phyloP scores from a whole-genome alignment of 1,140 invertebrate species.

The Drosophila grimshawi region DNA sequence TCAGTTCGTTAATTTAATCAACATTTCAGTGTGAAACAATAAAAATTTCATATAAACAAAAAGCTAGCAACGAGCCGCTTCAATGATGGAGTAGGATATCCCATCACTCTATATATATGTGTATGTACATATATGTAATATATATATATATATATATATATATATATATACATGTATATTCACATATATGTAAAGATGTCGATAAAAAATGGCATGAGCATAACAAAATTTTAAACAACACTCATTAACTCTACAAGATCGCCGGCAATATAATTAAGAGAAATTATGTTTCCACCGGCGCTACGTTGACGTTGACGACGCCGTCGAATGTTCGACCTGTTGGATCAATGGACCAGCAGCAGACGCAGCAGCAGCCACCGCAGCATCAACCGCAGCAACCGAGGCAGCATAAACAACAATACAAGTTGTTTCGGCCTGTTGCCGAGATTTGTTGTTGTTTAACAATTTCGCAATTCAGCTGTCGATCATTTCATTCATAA shows the following conservation, averaged over 20 bases:
- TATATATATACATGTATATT: conserved; percentile 31
- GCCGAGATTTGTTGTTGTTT: conserved; percentile 58
- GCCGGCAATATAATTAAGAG: conserved; percentile 81
- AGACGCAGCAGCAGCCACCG: conserved; percentile 5
- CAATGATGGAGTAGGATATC: conserved; percentile 65
- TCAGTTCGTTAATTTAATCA: conserved; percentile 46
- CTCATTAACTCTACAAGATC: conserved; percentile 79
- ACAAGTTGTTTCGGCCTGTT: conserved; percentile 27
- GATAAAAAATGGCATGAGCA: conserved; percentile 57
- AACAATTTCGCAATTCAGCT: conserved; percentile 84
- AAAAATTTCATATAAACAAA: conserved; percentile 46
- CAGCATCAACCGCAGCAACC: conserved; percentile 19
- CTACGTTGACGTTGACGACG: conserved; percentile 42
- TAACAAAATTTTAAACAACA: conserved; percentile 75
- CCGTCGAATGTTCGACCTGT: conserved; percentile 60
- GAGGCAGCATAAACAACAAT: not conserved
- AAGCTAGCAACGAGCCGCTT: not conserved
- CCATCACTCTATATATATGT: conserved; percentile 27
- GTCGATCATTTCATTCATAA: conserved; percentile 84
- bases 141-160: conserved; percentile 27
- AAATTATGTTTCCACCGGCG: conserved; percentile 78
- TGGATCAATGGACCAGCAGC: conserved; percentile 63
- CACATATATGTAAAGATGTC: too few species aligned
- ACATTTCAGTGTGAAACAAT: conserved; percentile 35
- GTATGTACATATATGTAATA: conserved; percentile 31